phyloP scores from a whole-genome alignment of 2,797 vertebrate species.

The Peromyscus eremicus region DNA sequence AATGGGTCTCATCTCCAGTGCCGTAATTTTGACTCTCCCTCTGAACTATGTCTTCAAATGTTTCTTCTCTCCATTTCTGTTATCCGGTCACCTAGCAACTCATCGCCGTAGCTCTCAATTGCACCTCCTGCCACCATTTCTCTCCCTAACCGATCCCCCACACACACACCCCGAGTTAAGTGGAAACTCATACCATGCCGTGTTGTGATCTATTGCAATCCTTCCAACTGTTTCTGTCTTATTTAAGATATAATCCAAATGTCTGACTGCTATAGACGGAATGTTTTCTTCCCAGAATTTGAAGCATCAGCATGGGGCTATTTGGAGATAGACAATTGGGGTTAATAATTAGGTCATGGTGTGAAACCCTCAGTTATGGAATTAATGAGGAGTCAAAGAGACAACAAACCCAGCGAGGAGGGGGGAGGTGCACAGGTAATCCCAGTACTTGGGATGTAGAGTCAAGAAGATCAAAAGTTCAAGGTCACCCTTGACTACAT shows the following conservation, averaged over 20 bases:
- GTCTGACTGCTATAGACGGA: not conserved
- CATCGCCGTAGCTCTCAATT: too few relatives aligned
- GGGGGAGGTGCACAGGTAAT: too few relatives aligned
- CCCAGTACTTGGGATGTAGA: not conserved
- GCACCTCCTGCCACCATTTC: not conserved
- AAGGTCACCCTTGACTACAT: not conserved
- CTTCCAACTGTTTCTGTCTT: not conserved
- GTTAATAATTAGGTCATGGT: not conserved
- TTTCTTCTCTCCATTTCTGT: not conserved
- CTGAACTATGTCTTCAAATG: not conserved
- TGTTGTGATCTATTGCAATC: not conserved
- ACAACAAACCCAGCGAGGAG: too few relatives aligned
- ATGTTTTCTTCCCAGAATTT: not conserved
- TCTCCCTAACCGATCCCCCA: too few relatives aligned
- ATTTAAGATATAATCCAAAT: not conserved
- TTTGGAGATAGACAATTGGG: not conserved
- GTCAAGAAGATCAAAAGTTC: not conserved
- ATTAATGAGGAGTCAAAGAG: not conserved
- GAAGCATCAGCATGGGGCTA: not conserved
- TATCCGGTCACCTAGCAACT: not conserved
- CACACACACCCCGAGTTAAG: not conserved
- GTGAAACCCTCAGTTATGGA: not conserved
- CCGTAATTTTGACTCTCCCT: not conserved
- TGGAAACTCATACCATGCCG: not conserved
- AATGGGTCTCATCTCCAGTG: not conserved